Evolutionary conservation across 1,140 invertebrate genomes (phyloP), one percentile per base, ranked within the genome.

Genomic region (Drosophila rufa): DNA sequence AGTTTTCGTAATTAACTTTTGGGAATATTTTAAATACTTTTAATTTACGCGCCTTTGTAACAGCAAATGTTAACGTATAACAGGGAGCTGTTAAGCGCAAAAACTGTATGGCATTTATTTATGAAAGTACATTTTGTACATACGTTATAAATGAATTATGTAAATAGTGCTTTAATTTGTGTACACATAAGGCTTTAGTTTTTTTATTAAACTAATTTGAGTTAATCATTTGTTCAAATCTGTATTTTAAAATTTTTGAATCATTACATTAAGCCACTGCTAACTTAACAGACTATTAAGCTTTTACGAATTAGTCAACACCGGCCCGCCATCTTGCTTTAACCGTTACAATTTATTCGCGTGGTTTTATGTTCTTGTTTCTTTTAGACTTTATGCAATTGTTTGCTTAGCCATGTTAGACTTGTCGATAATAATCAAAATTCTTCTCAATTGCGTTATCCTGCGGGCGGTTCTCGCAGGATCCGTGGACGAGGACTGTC

Each of bases 401-500:
- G 17, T 47, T 36, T 61, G 2, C 19, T 38, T 33, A 8, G 12
- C 43, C 1, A 86, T 86, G 83, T 30, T 86, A 83, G 36, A 76
- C 14, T 53, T 77, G 50, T 62, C 59, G 2, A 27, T 89, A 2
- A 55, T 84, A 8, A 75, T 89, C 11, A 59, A 36, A 4, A 81
- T 89, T 11, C 8, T 89, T 12, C 46, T 89, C 17, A 89, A 75
- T 33, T 73, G 80, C 22, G 12, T 89, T 27, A 25, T 14, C 9
- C 15, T 8, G 22, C 47, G 17, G 36, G 27, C 6, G 17, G 36
- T n/a, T 14, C 33, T 40, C 0, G 19, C 53, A 0, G 51, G 17
- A 0, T 17, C 27, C 3, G 12, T 75, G 11, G 66, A 77, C 53
- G 62, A 68, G 33, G 93, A 94, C 6, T 96, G 96, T 76, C 94